These are phyloP conservation scores for Schizaphis graminum DNA, from an alignment of 2,888 invertebrate species.

Conservation along the genomic window DNA sequence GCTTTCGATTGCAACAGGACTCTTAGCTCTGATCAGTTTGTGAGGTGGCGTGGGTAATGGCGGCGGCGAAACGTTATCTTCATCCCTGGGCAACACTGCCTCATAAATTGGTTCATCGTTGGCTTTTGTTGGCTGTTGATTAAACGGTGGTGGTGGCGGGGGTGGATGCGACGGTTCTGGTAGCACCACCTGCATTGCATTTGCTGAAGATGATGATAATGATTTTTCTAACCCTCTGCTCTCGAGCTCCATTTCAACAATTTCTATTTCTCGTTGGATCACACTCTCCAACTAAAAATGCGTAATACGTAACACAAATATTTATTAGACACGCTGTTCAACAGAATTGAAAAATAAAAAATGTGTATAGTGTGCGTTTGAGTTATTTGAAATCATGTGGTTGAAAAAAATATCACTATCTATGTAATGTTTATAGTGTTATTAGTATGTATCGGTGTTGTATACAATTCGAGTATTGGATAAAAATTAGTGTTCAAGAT, in stretches of 20 bases:
- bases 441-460: not conserved
- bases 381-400: constrained; percentile 43
- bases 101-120: constrained; percentile 86
- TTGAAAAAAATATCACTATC: not conserved
- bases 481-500: not conserved
- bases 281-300: constrained; percentile 75
- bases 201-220: constrained; percentile 71
- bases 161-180: constrained; percentile 83
- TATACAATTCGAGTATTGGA: not conserved
- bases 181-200: constrained; percentile 74
- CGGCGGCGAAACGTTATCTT: constrained; percentile 71
- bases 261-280: constrained; percentile 77
- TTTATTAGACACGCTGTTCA: not conserved
- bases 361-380: constrained; percentile 20
- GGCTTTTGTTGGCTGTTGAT: constrained; percentile 71
- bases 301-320: not conserved
- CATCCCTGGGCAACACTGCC: constrained; percentile 82
- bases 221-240: constrained; percentile 68
- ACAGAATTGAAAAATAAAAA: not conserved
- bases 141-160: constrained; percentile 70
- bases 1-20: constrained; percentile 70
- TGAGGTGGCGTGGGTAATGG: constrained; percentile 73
- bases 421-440: not conserved
- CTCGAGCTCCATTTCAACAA: constrained; percentile 71
- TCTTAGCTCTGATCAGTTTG: constrained; percentile 71